Evolutionary conservation across 37 sponge, comb jelly and placozoan species (phyloP), one percentile per base, ranked within the genome.

Genomic region (Spongilla lacustris): DNA sequence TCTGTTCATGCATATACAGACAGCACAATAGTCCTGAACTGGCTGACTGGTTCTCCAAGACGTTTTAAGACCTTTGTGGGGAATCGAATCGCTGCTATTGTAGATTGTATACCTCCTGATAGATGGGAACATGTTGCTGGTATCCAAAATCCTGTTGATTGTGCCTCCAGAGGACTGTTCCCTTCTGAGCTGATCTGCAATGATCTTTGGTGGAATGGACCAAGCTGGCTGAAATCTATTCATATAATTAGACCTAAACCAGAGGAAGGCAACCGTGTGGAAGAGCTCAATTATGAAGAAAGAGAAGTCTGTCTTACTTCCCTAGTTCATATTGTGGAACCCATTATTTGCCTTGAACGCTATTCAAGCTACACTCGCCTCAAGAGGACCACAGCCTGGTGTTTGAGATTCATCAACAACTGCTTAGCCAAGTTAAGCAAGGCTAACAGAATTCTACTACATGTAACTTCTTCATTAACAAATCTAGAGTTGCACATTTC

Each of bases 161-260:
- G 80, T 71, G 80, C 81, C 36, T 80, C 80, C 22, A 30, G 80
- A 69, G 79, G 87, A 22, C 21, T 85, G 22, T 67, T 68, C 37
- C 85, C 85, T 28, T 12, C 26, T 30, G 78, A 85, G 71, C 36
- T 85, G 25, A 10, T 85, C 9, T 27, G 25, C 23, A 77, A 85
- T 28, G 71, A 77, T n/a, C 67, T 80, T 4, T 86, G 87, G 87
- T 80, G 80, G 80, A 36, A 79, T 79, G 81, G 87, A 29, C 87
- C 87, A 12, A 27, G 25, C 4, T 79, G 87, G 87, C 33, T 86
- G 10, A 79, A 28, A 33, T 38, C 48, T 36, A 17, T 33, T 25
- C 33, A 33, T n/a, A 1, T 33, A 23, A 46, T 37, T 19, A 70
- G 82, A 71, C 82, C 82, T 70, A 66, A 66, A 21, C 68, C 19